These are phyloP conservation scores for Chelonia mydas DNA, from an alignment of 2,797 vertebrate species.

Conservation along the genomic window DNA sequence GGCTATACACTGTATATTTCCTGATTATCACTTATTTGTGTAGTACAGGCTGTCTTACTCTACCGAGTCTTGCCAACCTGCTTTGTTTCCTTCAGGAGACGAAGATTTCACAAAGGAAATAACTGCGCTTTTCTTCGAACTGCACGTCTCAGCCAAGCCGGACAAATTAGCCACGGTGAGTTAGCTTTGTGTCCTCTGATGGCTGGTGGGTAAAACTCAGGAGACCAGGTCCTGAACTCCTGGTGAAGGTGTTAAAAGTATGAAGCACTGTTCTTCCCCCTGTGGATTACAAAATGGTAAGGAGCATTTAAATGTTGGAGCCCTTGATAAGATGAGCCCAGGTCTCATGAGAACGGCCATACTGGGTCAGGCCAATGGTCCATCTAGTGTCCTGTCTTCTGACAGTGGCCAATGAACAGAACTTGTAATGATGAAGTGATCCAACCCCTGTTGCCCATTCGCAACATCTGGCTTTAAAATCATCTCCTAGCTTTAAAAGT, in stretches of 20 bases:
- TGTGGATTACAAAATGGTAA: not conserved
- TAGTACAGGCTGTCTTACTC: not conserved
- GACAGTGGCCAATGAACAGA: no score
- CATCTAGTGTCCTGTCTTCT: no score
- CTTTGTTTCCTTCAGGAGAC: slow-evolving; percentile 80
- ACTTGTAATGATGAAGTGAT: no score
- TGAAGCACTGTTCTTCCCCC: not conserved
- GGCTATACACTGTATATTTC: slow-evolving; percentile 12
- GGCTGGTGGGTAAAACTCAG: not conserved
- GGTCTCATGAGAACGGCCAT: not conserved
- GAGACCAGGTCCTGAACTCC: slow-evolving; percentile 10
- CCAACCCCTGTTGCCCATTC: no score
- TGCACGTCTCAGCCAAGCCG: slow-evolving; percentile 84
- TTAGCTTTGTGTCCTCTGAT: slow-evolving; percentile 25
- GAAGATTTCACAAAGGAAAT: slow-evolving; percentile 90
- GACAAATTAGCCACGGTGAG: slow-evolving; percentile 89
- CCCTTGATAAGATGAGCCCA: not conserved
- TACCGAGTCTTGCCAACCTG: slow-evolving; percentile 49
- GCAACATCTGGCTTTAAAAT: no score
- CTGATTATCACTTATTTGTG: not conserved
- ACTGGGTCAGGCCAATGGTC: no score
- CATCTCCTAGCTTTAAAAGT: not conserved
- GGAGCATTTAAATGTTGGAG: not conserved
- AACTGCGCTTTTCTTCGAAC: slow-evolving; percentile 83
- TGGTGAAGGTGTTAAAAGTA: not conserved